Evolutionary conservation across 1,140 invertebrate species (phyloP).

Genomic region (Platorchestia sp.): DNA sequence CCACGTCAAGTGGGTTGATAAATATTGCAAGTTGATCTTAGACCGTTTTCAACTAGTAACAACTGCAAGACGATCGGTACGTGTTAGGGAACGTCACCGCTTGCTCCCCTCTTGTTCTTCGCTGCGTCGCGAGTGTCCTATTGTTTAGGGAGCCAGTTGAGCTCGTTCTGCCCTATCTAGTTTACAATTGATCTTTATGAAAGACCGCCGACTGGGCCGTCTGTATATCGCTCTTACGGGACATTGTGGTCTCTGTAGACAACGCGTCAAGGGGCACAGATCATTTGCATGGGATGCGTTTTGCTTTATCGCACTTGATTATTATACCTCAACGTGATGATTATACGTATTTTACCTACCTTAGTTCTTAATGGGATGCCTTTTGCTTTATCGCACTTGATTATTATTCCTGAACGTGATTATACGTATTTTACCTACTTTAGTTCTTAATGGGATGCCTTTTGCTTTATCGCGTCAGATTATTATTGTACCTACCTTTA

Average conservation of each 20-base stretch:
- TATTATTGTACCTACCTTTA: not conserved
- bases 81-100: not conserved
- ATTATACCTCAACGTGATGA: not conserved
- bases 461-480: not conserved
- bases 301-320: too few relatives aligned
- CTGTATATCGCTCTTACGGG: not conserved
- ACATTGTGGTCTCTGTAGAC: not conserved
- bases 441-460: not conserved
- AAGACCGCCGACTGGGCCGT: not conserved
- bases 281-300: not conserved
- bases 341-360: not conserved
- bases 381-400: not conserved
- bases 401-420: not conserved
- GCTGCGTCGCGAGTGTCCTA: not conserved
- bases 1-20: not conserved
- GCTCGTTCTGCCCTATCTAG: conserved; percentile 34
- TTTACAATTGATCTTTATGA: conserved; percentile 33
- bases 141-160: conserved; percentile 43
- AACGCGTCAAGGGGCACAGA: not conserved
- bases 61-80: not conserved
- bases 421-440: not conserved
- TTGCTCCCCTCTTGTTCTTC: not conserved
- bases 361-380: not conserved
- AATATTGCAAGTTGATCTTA: not conserved
- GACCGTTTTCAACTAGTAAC: not conserved